Evolutionary conservation across 1,140 invertebrate genomes (phyloP), one percentile per base, ranked within the genome.

Genomic region (Halyomorpha halys): DNA sequence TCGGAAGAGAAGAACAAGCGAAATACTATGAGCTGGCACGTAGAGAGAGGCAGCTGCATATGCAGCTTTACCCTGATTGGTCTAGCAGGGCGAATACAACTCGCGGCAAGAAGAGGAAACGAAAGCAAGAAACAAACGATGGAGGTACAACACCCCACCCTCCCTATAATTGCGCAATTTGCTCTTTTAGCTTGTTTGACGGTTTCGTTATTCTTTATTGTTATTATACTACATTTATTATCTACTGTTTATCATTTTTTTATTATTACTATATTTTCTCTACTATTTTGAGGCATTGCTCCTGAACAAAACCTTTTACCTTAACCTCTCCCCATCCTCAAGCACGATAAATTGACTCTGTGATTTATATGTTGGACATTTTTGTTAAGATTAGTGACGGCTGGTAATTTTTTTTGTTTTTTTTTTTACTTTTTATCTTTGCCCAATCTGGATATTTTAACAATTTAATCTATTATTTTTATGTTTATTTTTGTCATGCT

Each of bases 21-120:
- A 97, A 97, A 82, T 99, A 98, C 89, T 99, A 98, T 86, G 96
- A 98, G 79, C 86, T 97, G 86, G 96, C 96, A 72, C 84, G 91
- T 76, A 89, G 94, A 79, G 94, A 98, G 81, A 87, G 95, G 79
- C 93, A 98, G 82, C 85, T 96, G 79, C 94, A 97, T 84, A 92
- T 95, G 89, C 91, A 96, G 85, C 86, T 95, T 78, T 97, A 98
- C 84, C 96, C 96, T 75, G 92, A 95, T 82, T 99, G 97, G 97
- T 94, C 91, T 79, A 91, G 87, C 81, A 95, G 96, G 78, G 86
- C 94, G 80, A 97, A 98, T 85, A 89, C 90, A 81, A 89, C 90
- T 82, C 89, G 90, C 80, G 90, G 89, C 82, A 96, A 97, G 86
- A 98, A 98, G 86, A 95, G 96, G 86, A 97, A 95, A 82, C 86